A percentile compares a stretch with the other conserved stretches of the same genome.
Conservation (phyloP, 2,797 vertebrate genomes). For the Sebastes goodei region DNA sequence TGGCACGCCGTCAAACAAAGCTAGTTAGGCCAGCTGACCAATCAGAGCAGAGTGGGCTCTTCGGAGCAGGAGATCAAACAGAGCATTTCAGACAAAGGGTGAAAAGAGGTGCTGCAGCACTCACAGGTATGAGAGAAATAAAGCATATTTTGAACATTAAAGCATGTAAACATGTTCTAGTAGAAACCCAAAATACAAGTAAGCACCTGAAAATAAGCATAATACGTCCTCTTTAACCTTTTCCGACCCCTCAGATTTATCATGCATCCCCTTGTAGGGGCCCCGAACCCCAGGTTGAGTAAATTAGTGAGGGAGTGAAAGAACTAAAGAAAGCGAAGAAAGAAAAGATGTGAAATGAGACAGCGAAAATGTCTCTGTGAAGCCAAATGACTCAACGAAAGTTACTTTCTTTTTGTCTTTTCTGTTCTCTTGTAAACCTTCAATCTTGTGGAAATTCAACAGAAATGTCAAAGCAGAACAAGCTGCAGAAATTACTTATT, state of each 20-base stretch:
- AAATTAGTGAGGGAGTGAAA: neutral
- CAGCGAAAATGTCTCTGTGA: neutral
- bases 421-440: neutral
- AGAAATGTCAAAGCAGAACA: neutral
- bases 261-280: neutral
- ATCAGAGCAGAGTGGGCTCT: too few species aligned
- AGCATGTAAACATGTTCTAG: too few species aligned
- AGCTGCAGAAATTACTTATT: constrained; percentile 9
- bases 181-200: too few species aligned
- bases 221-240: neutral
- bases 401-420: neutral
- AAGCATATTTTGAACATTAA: too few species aligned
- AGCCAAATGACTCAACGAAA: neutral
- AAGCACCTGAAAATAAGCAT: too few species aligned
- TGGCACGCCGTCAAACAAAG: neutral
- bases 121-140: too few species aligned
- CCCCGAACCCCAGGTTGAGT: neutral
- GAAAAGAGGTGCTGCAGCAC: too few species aligned
- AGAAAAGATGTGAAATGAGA: neutral
- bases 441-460: neutral
- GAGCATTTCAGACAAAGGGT: too few species aligned
- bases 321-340: neutral
- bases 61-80: too few species aligned
- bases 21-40: neutral
- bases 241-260: neutral